These are phyloP conservation scores for Hemithea aestivaria DNA, from an alignment of 2,888 invertebrate genomes.

Conservation along the genomic window DNA sequence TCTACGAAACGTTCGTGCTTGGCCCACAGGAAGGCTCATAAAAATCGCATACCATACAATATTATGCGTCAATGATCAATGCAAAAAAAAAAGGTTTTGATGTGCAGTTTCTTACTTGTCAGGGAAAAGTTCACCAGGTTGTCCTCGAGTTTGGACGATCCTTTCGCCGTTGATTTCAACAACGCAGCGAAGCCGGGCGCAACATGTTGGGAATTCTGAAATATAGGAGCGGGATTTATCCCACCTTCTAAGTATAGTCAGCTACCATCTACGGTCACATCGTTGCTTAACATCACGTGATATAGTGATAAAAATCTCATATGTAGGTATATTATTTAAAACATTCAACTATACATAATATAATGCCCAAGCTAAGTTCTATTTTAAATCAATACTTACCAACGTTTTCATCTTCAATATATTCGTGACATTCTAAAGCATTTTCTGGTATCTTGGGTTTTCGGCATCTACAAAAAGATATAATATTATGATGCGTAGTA, in stretches of 20 bases:
- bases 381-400: conserved; percentile 57
- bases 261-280: too few species aligned
- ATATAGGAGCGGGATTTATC: too few species aligned
- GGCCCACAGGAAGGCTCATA: too few species aligned
- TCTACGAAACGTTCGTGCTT: too few species aligned
- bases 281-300: too few species aligned
- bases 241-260: too few species aligned
- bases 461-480: conserved; percentile 51
- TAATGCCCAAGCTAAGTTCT: too few species aligned
- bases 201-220: conserved; percentile 71
- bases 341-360: too few species aligned
- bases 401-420: conserved; percentile 73
- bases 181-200: conserved; percentile 66
- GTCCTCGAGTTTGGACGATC: conserved; percentile 70
- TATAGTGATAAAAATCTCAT: too few species aligned
- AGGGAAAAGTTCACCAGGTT: conserved; percentile 72
- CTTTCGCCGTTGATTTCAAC: conserved; percentile 71
- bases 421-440: conserved; percentile 71
- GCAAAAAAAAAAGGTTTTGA: neutral
- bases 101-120: conserved; percentile 57
- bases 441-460: conserved; percentile 75
- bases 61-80: neutral
- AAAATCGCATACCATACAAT: too few species aligned
- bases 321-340: too few species aligned
- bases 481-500: conserved; percentile 1